A percentile compares a stretch with the other conserved stretches of the same genome.
Conservation (phyloP, 2,797 vertebrate genomes). For the Sebastiscus tertius region DNA sequence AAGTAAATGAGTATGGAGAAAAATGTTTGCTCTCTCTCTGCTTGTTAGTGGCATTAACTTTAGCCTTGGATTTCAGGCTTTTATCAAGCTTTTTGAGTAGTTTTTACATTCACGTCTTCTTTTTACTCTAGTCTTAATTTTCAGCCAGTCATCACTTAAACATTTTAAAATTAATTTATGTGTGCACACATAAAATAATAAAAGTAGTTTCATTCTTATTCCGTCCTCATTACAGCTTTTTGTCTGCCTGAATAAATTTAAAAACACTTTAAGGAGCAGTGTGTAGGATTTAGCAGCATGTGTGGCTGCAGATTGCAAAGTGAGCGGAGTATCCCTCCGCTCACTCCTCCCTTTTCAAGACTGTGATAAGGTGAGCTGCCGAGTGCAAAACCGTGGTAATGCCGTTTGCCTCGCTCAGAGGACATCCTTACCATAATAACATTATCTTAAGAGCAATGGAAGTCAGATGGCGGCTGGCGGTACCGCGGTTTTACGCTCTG, state of each 20-base stretch:
- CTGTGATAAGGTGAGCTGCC: too few species aligned
- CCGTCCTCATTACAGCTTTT: neutral
- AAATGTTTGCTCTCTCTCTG: neutral
- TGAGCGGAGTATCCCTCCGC: fast-evolving
- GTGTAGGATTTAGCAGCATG: too few species aligned
- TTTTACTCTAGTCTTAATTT: neutral
- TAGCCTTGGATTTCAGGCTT: neutral
- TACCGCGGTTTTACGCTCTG: too few species aligned
- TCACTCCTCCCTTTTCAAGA: too few species aligned
- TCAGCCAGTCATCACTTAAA: neutral
- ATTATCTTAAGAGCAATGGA: too few species aligned
- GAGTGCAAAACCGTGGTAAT: too few species aligned
- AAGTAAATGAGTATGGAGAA: neutral
- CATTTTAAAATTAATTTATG: neutral
- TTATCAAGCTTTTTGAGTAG: neutral
- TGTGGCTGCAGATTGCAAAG: too few species aligned
- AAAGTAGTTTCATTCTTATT: neutral
- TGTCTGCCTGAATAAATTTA: neutral
- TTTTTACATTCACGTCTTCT: neutral
- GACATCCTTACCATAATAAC: too few species aligned
- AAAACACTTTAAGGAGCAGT: neutral
- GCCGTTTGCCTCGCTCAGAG: too few species aligned
- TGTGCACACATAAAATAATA: neutral
- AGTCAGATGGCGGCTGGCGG: too few species aligned
- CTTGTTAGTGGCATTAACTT: neutral